phyloP scores from a whole-genome alignment of 2,797 vertebrate species.

The Dipus sagitta region DNA sequence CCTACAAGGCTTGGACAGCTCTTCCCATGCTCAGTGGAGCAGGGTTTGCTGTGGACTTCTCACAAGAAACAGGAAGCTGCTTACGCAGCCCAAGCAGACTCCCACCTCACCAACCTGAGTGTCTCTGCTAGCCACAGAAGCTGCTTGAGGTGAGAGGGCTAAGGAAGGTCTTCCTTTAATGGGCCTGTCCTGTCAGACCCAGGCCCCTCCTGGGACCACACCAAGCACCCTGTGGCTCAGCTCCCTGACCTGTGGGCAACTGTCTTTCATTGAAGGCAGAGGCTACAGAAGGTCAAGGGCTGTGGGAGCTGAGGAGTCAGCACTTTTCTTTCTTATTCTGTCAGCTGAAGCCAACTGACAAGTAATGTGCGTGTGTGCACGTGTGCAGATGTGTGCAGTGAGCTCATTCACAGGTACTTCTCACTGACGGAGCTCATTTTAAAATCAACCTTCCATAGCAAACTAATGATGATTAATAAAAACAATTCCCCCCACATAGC shows the following conservation, averaged over 20 bases:
- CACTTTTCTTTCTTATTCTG: neutral
- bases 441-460: conserved; percentile 43
- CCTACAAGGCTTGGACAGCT: fast-evolving
- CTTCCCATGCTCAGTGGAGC: fast-evolving
- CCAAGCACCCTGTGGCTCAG: neutral
- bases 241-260: neutral
- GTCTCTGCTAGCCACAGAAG: neutral
- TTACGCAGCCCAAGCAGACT: neutral
- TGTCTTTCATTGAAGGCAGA: neutral
- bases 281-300: neutral
- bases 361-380: too few species aligned
- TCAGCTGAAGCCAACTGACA: neutral
- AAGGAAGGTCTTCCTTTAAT: neutral
- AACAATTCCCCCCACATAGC: conserved; percentile 51
- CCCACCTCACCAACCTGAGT: neutral
- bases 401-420: neutral
- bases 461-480: conserved; percentile 12
- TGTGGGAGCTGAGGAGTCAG: neutral
- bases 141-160: neutral
- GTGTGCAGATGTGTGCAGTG: neutral
- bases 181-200: neutral
- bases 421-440: conserved; percentile 1
- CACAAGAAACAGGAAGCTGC: neutral
- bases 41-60: neutral
- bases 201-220: too few species aligned